These are phyloP conservation scores for Graptemys geographica DNA, from an alignment of 2,797 vertebrate genomes.

Conservation along the genomic window DNA sequence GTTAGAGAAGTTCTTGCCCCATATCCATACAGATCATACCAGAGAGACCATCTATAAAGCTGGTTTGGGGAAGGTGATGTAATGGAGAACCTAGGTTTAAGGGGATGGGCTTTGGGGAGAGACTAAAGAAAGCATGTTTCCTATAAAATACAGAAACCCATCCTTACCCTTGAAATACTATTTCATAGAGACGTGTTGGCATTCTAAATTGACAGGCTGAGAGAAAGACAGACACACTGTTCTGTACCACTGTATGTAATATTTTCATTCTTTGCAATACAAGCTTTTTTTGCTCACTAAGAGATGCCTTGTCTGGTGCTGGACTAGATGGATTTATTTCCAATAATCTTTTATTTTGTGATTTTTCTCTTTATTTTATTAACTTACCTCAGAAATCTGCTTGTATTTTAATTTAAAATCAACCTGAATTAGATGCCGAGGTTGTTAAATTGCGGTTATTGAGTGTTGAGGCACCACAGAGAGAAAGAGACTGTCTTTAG, in stretches of 20 bases:
- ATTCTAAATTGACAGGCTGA: not conserved
- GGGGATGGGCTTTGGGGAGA: not conserved
- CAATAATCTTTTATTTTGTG: not conserved
- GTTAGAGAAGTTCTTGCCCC: not conserved
- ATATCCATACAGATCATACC: not conserved
- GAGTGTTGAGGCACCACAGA: rapidly evolving
- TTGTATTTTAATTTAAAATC: not conserved
- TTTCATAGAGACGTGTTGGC: not conserved
- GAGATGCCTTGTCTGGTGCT: not conserved
- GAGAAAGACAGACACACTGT: not conserved
- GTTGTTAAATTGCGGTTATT: not conserved
- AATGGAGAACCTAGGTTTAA: not conserved
- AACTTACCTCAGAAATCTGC: not conserved
- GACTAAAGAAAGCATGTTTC: not conserved
- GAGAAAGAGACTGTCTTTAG: not conserved
- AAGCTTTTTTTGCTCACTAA: not conserved
- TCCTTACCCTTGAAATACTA: not conserved
- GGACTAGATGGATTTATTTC: not conserved
- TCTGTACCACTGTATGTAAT: not conserved
- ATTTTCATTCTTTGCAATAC: not conserved
- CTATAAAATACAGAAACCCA: not conserved
- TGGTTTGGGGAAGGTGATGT: not conserved
- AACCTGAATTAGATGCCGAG: not conserved
- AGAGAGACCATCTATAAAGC: not conserved
- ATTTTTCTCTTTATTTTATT: not conserved